phyloP scores from a whole-genome alignment of 2,797 vertebrate species.

The Liparis tanakae region DNA sequence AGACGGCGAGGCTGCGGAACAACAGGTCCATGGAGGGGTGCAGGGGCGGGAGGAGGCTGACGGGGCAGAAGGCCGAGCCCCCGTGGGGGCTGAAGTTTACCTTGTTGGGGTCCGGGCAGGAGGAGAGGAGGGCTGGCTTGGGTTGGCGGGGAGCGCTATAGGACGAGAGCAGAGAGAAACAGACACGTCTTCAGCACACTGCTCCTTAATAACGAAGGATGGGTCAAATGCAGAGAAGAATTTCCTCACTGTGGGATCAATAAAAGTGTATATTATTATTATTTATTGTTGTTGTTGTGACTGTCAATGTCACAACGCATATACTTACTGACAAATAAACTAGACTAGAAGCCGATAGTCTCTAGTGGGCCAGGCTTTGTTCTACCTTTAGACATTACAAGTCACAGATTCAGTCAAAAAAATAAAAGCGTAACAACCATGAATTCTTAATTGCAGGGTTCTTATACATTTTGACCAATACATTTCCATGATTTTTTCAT shows the following conservation, averaged over 20 bases:
- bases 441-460: not conserved
- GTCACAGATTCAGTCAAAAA: not conserved
- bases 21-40: constrained; percentile 87
- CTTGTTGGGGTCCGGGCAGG: constrained; percentile 93
- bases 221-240: no score
- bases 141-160: constrained; percentile 75
- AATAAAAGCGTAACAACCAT: not conserved
- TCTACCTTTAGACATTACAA: not conserved
- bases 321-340: no score
- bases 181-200: not conserved
- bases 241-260: no score
- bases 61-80: constrained; percentile 91
- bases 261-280: no score
- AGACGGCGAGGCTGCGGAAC: constrained; percentile 82
- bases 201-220: no score
- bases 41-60: constrained; percentile 88
- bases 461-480: no score
- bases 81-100: constrained; percentile 91
- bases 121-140: constrained; percentile 78
- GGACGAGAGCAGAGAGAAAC: constrained; percentile 29
- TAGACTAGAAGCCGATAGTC: not conserved
- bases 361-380: not conserved
- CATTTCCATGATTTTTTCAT: no score
- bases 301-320: not conserved
- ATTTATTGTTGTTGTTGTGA: not conserved